Conservation (phyloP, 2,888 invertebrate species). For the Anodontia alba region DNA sequence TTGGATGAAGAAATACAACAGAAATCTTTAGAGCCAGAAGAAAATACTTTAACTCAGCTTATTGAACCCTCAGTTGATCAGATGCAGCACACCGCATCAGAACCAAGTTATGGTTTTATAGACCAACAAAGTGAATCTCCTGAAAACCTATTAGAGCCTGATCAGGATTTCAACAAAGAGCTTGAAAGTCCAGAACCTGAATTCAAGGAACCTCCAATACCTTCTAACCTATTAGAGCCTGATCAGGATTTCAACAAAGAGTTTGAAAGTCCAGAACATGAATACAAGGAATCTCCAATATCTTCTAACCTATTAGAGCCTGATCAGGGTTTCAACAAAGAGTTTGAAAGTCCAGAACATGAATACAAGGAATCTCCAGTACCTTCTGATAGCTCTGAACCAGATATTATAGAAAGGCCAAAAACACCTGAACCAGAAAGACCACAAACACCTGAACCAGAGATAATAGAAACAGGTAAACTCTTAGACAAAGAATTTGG, state of each 20-base stretch:
- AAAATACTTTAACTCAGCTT: background rate
- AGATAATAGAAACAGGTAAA: background rate
- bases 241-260: no score
- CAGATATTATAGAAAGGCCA: conserved; percentile 48
- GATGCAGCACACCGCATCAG: background rate
- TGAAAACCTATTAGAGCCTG: conserved; percentile 4
- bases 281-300: conserved; percentile 5
- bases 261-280: background rate
- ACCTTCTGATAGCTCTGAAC: background rate
- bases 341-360: background rate
- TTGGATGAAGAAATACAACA: background rate
- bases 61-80: background rate
- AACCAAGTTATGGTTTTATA: background rate
- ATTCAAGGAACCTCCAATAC: conserved; percentile 12
- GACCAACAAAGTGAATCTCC: conserved; percentile 15
- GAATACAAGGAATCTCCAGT: conserved; percentile 13
- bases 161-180: background rate
- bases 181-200: background rate
- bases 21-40: background rate
- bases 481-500: background rate
- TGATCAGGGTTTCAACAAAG: background rate
- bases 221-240: background rate
- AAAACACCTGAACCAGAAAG: conserved; percentile 50
- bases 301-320: background rate
- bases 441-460: conserved; percentile 49